These are phyloP conservation scores for Isotomurus palustris DNA, from an alignment of 2,888 invertebrate species.

Conservation along the genomic window DNA sequence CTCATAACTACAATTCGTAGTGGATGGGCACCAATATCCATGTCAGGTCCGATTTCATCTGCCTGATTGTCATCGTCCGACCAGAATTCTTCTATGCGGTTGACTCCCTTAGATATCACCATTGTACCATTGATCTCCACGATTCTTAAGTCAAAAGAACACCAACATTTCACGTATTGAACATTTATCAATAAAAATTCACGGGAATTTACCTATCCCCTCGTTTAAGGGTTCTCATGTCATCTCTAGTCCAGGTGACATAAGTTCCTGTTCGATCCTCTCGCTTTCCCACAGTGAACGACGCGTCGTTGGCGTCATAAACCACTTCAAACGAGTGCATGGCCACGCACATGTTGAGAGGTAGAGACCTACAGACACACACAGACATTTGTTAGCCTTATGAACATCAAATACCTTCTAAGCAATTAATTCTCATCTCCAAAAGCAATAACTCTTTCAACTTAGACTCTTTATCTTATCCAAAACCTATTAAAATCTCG, in stretches of 20 bases:
- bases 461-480: background rate
- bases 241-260: constrained; percentile 78
- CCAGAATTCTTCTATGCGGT: constrained; percentile 46
- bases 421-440: background rate
- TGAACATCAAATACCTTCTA: too few relatives aligned
- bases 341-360: constrained; percentile 50
- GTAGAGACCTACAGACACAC: constrained; percentile 44
- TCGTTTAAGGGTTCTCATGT: constrained; percentile 62
- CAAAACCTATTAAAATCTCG: too few relatives aligned
- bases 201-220: constrained; percentile 70
- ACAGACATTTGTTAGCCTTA: too few relatives aligned
- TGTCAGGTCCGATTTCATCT: constrained; percentile 26
- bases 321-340: constrained; percentile 66
- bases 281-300: constrained; percentile 66
- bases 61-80: constrained; percentile 37
- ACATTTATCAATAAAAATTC: background rate
- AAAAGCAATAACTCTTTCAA: background rate
- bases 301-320: constrained; percentile 62
- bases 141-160: constrained; percentile 29
- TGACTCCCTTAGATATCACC: constrained; percentile 45
- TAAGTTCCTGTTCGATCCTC: constrained; percentile 63
- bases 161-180: background rate
- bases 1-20: constrained; percentile 42
- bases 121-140: constrained; percentile 45
- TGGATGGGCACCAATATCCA: constrained; percentile 43